These are phyloP conservation scores for Volucella inanis DNA, from an alignment of 2,888 invertebrate species.

Conservation along the genomic window DNA sequence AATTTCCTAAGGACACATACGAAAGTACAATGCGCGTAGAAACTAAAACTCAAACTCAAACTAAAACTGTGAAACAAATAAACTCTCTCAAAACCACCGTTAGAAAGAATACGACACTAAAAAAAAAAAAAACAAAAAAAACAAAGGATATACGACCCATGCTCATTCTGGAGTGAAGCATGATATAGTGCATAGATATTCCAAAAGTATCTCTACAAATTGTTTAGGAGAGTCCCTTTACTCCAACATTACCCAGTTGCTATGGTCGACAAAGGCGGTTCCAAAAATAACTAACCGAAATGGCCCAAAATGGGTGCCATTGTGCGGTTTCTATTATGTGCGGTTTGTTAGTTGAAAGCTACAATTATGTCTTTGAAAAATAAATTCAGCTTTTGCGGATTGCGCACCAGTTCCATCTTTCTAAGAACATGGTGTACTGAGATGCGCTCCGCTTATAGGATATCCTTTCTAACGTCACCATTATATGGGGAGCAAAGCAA, in stretches of 20 bases:
- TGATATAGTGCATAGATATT: constrained; percentile 18
- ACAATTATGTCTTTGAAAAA: constrained; percentile 56
- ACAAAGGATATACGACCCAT: not conserved
- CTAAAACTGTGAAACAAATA: constrained; percentile 25
- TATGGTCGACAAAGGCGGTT: not conserved
- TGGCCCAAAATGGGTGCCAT: constrained; percentile 40
- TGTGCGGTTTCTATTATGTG: constrained; percentile 48
- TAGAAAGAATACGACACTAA: not conserved
- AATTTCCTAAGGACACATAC: constrained; percentile 21
- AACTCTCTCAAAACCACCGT: constrained; percentile 9
- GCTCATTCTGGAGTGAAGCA: constrained; percentile 27
- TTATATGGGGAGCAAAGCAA: not conserved
- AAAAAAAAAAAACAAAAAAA: not conserved
- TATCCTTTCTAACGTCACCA: too few relatives aligned
- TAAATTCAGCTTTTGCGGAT: constrained; percentile 35
- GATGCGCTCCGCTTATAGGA: too few relatives aligned
- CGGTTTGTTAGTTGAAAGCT: constrained; percentile 61
- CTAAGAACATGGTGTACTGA: too few relatives aligned
- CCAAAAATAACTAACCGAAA: constrained; percentile 5
- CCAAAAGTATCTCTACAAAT: constrained; percentile 26
- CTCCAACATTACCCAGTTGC: not conserved
- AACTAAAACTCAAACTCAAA: too few relatives aligned
- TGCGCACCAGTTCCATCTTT: not conserved
- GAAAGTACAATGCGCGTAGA: not conserved
- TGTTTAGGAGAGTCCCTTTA: constrained; percentile 24